These are phyloP conservation scores for Battus philenor DNA, from an alignment of 1,140 invertebrate genomes.

Conservation along the genomic window DNA sequence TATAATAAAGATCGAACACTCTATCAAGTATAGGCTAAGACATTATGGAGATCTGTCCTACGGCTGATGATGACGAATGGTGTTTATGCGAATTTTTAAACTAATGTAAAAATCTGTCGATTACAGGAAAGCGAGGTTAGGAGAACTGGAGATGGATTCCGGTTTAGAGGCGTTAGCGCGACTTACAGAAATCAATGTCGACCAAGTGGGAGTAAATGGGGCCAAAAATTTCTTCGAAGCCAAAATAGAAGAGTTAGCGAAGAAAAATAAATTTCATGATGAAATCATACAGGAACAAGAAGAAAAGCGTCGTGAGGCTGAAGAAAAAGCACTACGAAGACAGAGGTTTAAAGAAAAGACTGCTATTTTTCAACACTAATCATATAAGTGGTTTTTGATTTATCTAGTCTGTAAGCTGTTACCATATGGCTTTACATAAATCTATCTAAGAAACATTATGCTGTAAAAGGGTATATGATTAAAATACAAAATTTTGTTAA, in stretches of 20 bases:
- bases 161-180: slow-evolving; percentile 89
- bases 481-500: too few relatives aligned
- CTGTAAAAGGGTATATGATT: too few relatives aligned
- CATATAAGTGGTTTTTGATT: slow-evolving; percentile 29
- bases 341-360: slow-evolving; percentile 90
- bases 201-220: slow-evolving; percentile 91
- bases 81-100: too few relatives aligned
- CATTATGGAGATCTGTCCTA: too few relatives aligned
- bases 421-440: slow-evolving; percentile 52
- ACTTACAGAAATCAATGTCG: slow-evolving; percentile 91
- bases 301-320: slow-evolving; percentile 85
- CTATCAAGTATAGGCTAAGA: too few relatives aligned
- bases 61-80: too few relatives aligned
- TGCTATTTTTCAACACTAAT: slow-evolving; percentile 81
- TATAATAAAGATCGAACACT: too few relatives aligned
- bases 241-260: slow-evolving; percentile 90
- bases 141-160: slow-evolving; percentile 87
- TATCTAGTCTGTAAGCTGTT: slow-evolving; percentile 72
- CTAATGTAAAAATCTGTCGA: too few relatives aligned
- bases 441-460: background rate
- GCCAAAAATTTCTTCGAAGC: slow-evolving; percentile 95
- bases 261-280: slow-evolving; percentile 89
- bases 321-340: slow-evolving; percentile 84
- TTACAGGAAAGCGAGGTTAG: slow-evolving; percentile 86
- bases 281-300: slow-evolving; percentile 93